phyloP scores from a whole-genome alignment of 2,888 invertebrate species.

The Cantharis rufa region DNA sequence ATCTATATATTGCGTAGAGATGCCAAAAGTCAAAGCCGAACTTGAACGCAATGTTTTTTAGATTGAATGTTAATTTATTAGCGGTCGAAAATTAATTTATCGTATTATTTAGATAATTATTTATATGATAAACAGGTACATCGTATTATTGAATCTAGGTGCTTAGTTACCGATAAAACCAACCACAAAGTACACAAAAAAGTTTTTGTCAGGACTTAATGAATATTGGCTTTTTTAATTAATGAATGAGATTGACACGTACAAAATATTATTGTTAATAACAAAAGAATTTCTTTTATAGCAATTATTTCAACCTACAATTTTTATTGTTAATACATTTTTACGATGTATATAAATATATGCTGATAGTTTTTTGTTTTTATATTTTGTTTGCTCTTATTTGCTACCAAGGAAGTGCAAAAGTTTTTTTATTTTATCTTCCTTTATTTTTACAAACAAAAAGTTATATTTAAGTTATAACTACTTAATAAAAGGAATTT shows the following conservation, averaged over 20 bases:
- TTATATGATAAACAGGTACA: too few relatives aligned
- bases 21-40: too few relatives aligned
- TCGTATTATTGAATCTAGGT: not conserved
- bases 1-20: too few relatives aligned
- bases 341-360: not conserved
- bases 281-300: not conserved
- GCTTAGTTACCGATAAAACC: not conserved
- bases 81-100: too few relatives aligned
- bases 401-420: not conserved
- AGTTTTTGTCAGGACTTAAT: not conserved
- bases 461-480: not conserved
- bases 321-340: not conserved
- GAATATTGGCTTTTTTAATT: not conserved
- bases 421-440: not conserved
- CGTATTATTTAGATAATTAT: too few relatives aligned
- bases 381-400: not conserved
- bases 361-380: not conserved
- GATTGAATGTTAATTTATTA: too few relatives aligned
- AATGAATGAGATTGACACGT: not conserved
- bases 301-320: not conserved
- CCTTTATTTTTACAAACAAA: not conserved
- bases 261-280: not conserved
- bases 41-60: too few relatives aligned
- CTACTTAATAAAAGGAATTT: not conserved
- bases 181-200: not conserved